These are phyloP conservation scores for Anoplolepis gracilipes DNA, from an alignment of 1,140 invertebrate genomes.

Conservation along the genomic window DNA sequence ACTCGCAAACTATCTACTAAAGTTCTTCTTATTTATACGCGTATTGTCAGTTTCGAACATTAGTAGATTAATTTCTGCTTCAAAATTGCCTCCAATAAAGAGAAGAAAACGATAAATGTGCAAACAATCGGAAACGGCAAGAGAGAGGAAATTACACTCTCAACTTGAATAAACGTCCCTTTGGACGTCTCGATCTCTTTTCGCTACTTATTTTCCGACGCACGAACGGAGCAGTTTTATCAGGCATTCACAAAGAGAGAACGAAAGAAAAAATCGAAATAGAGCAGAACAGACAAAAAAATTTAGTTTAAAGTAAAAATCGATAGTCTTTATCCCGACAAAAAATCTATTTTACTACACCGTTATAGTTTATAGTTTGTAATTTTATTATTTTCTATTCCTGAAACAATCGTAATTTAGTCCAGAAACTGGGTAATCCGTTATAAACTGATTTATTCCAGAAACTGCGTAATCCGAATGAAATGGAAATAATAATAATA, in stretches of 20 bases:
- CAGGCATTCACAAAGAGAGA: neutral
- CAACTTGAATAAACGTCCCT: conserved; percentile 43
- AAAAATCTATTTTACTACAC: neutral
- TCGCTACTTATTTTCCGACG: conserved; percentile 38
- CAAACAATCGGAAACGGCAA: conserved; percentile 16
- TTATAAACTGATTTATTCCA: neutral
- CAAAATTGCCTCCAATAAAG: conserved; percentile 13
- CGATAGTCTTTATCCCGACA: neutral
- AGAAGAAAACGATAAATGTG: neutral
- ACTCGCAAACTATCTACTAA: neutral
- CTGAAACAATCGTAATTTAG: neutral
- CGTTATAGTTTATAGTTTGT: too few relatives aligned
- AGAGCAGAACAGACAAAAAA: neutral
- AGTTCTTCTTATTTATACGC: neutral
- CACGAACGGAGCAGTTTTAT: conserved; percentile 11
- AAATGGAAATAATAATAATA: neutral
- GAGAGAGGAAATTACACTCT: conserved; percentile 37
- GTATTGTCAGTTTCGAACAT: neutral
- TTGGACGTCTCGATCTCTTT: conserved; percentile 32
- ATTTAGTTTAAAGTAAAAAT: conserved; percentile 48
- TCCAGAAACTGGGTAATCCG: neutral
- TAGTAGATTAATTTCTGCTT: conserved; percentile 40
- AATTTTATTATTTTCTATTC: neutral
- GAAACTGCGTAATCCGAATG: neutral
- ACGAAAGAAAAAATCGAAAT: conserved; percentile 21